A percentile compares a stretch with the other conserved stretches of the same genome.
Evolutionary conservation across 2,888 invertebrate species (phyloP).

Genomic region (Cerastis leucographa): DNA sequence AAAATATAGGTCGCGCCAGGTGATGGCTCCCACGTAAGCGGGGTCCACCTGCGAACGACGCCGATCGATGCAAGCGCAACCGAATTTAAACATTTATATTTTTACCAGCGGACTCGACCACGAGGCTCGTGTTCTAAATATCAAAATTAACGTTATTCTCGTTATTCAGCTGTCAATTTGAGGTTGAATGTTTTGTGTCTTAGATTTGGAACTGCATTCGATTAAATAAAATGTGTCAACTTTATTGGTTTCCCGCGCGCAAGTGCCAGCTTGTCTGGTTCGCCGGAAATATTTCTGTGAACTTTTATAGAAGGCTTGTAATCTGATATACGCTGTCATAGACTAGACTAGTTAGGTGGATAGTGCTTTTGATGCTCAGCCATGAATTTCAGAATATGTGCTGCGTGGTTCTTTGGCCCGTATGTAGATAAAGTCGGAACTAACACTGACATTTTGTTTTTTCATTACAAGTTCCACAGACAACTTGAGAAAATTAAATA

Average conservation of each 20-base stretch:
- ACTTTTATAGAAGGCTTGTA: background rate
- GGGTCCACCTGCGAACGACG: conserved; percentile 60
- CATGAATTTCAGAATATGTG: background rate
- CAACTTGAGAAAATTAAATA: background rate
- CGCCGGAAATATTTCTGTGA: conserved; percentile 10
- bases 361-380: background rate
- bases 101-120: conserved; percentile 47
- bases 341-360: background rate
- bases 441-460: background rate
- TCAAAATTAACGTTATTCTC: conserved; percentile 33
- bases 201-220: conserved; percentile 15
- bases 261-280: conserved; percentile 23
- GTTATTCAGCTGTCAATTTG: conserved; percentile 27
- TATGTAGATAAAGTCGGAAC: background rate
- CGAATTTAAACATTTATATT: conserved; percentile 65
- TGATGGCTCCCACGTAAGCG: conserved; percentile 74
- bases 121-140: conserved; percentile 45
- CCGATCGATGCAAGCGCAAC: conserved; percentile 66
- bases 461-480: background rate
- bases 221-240: conserved; percentile 21
- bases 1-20: conserved; percentile 82
- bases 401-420: background rate
- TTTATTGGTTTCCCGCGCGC: conserved; percentile 9
- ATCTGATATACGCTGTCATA: background rate
- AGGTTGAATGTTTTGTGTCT: conserved; percentile 26